Percentiles rank a stretch among this genome's conserved stretches.
phyloP scores from a whole-genome alignment of 2,797 vertebrate species.

The Discoglossus pictus region DNA sequence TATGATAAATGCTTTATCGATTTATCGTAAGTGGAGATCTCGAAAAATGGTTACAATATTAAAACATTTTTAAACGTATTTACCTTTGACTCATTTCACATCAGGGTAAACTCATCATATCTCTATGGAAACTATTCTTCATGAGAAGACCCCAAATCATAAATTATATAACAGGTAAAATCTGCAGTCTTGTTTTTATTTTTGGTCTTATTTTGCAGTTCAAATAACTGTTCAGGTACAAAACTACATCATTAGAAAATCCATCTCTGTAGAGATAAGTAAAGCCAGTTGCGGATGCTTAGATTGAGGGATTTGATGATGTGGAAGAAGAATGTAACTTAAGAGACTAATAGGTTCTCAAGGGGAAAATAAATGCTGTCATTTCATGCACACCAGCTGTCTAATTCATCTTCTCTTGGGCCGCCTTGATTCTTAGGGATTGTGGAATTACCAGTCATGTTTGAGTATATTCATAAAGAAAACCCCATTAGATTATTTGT shows the following conservation, averaged over 20 bases:
- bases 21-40: too few relatives aligned
- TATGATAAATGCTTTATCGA: too few relatives aligned
- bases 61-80: too few relatives aligned
- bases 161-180: slow-evolving; percentile 16
- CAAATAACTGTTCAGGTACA: slow-evolving; percentile 6
- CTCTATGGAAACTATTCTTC: slow-evolving; percentile 35
- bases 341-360: slow-evolving; percentile 45
- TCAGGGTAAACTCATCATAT: slow-evolving; percentile 39
- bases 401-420: slow-evolving; percentile 16
- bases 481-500: slow-evolving; percentile 4
- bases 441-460: slow-evolving; percentile 18
- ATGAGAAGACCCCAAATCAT: slow-evolving; percentile 9
- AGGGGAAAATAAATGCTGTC: slow-evolving; percentile 40
- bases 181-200: not conserved
- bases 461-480: slow-evolving; percentile 2
- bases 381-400: slow-evolving; percentile 44
- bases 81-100: too few relatives aligned
- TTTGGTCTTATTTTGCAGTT: slow-evolving; percentile 18
- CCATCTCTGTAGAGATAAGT: slow-evolving; percentile 31
- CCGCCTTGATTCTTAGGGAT: slow-evolving; percentile 5
- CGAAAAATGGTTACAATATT: too few relatives aligned
- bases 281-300: slow-evolving; percentile 32
- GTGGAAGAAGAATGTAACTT: slow-evolving; percentile 37
- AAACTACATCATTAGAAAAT: slow-evolving; percentile 13
- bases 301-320: slow-evolving; percentile 34